Evolutionary conservation across 2,113 vertebrate species (phyloP).

Genomic region (Zapus hudsonius): DNA sequence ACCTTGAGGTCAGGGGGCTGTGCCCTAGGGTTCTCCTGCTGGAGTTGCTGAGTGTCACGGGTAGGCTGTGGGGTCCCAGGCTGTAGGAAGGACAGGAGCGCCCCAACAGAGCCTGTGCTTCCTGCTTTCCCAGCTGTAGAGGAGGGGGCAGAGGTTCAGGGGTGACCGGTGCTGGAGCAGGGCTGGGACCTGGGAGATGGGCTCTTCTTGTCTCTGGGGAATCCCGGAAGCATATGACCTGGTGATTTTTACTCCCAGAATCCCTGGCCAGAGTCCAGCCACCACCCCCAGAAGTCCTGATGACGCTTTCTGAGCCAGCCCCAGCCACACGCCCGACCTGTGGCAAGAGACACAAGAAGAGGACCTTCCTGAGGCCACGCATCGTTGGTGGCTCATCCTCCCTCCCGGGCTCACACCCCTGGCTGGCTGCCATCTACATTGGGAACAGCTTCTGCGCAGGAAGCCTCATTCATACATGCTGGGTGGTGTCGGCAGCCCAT

Average conservation of each 20-base stretch:
- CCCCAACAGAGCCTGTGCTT: not conserved
- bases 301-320: not conserved
- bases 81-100: not conserved
- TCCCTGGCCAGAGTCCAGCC: conserved; percentile 7
- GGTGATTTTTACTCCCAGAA: conserved; percentile 20
- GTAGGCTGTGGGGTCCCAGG: not conserved
- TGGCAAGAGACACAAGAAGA: conserved; percentile 92
- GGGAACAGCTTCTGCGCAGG: conserved; percentile 92
- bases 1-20: not conserved
- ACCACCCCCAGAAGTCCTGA: not conserved
- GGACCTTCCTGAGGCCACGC: conserved; percentile 86
- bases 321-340: conserved; percentile 78
- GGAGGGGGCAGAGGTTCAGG: not conserved
- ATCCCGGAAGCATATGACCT: not conserved
- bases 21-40: not conserved
- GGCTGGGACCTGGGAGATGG: not conserved
- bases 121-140: not conserved
- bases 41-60: not conserved
- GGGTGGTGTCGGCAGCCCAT: conserved; percentile 95
- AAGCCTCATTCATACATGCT: conserved; percentile 93
- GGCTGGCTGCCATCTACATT: conserved; percentile 95
- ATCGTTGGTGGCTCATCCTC: conserved; percentile 91
- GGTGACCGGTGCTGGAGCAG: not conserved
- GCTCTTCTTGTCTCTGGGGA: not conserved
- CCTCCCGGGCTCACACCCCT: conserved; percentile 93